Conservation (phyloP, 2,797 vertebrate genomes). For the Clamator glandarius region DNA sequence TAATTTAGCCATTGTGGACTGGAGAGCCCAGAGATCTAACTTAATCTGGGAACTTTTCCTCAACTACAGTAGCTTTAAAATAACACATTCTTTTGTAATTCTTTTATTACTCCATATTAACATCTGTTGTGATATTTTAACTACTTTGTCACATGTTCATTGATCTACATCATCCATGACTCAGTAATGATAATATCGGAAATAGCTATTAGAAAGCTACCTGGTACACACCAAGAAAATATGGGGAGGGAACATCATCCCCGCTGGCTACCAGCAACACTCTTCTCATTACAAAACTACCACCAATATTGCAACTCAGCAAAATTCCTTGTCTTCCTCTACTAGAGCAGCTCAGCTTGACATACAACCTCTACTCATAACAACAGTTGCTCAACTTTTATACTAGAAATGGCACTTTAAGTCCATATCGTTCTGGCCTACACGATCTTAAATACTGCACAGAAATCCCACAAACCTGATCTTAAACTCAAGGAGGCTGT, state of each 20-base stretch:
- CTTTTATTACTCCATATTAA: too few species aligned
- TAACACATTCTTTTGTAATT: background rate
- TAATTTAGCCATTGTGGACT: background rate
- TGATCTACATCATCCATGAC: background rate
- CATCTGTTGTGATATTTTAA: background rate
- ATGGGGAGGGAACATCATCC: background rate
- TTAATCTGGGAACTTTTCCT: background rate
- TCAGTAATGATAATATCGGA: background rate
- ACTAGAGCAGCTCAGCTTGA: background rate
- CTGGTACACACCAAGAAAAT: background rate
- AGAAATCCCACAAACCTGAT: background rate
- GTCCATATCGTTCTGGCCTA: background rate
- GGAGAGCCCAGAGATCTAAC: background rate
- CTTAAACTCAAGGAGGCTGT: background rate
- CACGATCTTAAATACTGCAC: background rate
- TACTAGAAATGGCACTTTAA: background rate
- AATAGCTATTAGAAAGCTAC: background rate
- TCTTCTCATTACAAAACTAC: background rate
- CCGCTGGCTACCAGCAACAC: background rate
- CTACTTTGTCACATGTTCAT: background rate
- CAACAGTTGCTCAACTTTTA: background rate
- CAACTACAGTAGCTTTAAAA: background rate
- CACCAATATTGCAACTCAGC: rapidly evolving
- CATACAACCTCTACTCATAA: background rate
- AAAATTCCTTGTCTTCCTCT: background rate